These are phyloP conservation scores for Chroicocephalus ridibundus DNA, from an alignment of 2,113 vertebrate species.

Conservation along the genomic window DNA sequence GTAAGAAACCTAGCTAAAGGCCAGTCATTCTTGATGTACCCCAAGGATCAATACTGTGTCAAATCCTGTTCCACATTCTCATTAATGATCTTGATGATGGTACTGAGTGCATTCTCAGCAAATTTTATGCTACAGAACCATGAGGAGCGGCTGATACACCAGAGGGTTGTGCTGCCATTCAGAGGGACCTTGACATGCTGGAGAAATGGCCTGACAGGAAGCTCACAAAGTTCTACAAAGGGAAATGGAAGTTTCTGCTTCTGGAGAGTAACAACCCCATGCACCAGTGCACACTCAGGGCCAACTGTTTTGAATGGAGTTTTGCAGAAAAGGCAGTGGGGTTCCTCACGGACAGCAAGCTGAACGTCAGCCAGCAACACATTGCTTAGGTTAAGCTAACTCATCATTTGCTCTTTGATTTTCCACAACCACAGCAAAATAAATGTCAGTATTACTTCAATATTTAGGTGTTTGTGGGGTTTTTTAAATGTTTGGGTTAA, in stretches of 20 bases:
- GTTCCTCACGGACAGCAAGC: not conserved
- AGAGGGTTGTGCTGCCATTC: not conserved
- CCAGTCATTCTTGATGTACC: not conserved
- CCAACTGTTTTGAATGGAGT: not conserved
- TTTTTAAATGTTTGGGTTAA: not conserved
- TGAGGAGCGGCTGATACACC: not conserved
- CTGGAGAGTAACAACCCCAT: not conserved
- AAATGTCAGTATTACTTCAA: not conserved
- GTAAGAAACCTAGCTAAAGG: not conserved
- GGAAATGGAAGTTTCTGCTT: not conserved
- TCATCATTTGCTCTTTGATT: not conserved
- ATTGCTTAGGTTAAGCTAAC: not conserved
- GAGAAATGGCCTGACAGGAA: not conserved
- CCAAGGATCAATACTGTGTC: not conserved
- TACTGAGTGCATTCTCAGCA: not conserved
- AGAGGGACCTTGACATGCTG: too few species aligned
- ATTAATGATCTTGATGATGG: not conserved
- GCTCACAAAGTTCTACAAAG: not conserved
- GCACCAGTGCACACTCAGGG: not conserved
- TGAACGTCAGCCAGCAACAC: not conserved
- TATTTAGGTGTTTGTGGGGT: not conserved
- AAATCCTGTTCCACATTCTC: not conserved
- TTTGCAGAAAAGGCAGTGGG: not conserved
- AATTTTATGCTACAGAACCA: not conserved
- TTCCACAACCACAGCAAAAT: not conserved